Evolutionary conservation across 2,888 invertebrate species (phyloP), one percentile per base, ranked within the genome.

Genomic region (Hoplodrina blanda): DNA sequence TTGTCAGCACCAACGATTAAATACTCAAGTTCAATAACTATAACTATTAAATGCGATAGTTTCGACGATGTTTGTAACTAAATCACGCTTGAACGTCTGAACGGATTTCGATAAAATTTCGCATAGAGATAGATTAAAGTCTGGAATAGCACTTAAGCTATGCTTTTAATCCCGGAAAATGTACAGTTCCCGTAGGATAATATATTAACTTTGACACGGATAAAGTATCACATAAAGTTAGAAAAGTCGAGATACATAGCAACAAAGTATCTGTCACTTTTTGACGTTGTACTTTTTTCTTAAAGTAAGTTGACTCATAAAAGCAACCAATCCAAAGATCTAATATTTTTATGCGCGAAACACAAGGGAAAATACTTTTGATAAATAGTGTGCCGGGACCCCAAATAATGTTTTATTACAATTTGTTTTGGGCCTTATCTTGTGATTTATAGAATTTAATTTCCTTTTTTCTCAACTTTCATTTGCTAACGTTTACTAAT

Each of bases 371-470:
- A 69, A 50, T 49, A 11, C 13, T 20, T 60, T 61, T 67, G 62
- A 67, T 63, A 52, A 70, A 62, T 59, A 33, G 15, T 41, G 25
- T 44, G 20, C 49, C 62, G 54, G 15, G 62, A 37, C 44, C 10
- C 46, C 41, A 65, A 82, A 66, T 79, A 33, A 66, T 49, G 59
- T 57, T 67, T 64, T 49, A 71, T 69, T 69, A 63, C 59, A 59
- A 68, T 72, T 75, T 72, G 41, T 69, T 65, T 65, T 50, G 19
- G 25, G 13, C 2, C 25, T 25, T 56, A 46, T 62, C 17, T 50
- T 15, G 53, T 70, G 54, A 73, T 79, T 75, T 64, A 70, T 67
- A 46, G 54, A 54, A 63, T 49, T 52, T 57, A 68, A 73, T 81
- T 67, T 79, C 60, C 67, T 37, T 66, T 62, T 70, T 66, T 60